These are phyloP conservation scores for Formica selysi DNA, from an alignment of 1,140 invertebrate genomes.

Conservation along the genomic window DNA sequence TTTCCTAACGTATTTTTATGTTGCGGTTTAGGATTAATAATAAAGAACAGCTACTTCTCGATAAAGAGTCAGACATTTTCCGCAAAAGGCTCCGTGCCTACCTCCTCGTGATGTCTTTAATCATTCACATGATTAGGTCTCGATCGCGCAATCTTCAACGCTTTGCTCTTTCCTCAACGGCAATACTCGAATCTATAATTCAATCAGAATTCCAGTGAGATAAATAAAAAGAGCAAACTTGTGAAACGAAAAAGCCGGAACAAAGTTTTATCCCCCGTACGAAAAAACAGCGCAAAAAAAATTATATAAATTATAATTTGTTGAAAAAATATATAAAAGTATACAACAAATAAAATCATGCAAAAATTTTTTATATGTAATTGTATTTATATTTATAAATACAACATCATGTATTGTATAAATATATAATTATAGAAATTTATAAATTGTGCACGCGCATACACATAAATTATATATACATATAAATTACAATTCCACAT, in stretches of 20 bases:
- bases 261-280: background rate
- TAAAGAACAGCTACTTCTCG: constrained; percentile 15
- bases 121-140: constrained; percentile 59
- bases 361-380: no score
- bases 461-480: no score
- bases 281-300: background rate
- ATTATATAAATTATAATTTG: background rate
- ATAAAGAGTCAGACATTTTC: constrained; percentile 13
- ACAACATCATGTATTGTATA: no score
- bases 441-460: no score
- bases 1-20: background rate
- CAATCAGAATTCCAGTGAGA: constrained; percentile 59
- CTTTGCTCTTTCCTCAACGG: constrained; percentile 50
- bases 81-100: background rate
- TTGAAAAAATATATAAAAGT: no score
- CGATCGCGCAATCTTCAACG: constrained; percentile 44
- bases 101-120: constrained; percentile 10
- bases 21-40: constrained; percentile 46
- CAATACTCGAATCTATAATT: constrained; percentile 72
- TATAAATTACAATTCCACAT: no score
- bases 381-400: no score
- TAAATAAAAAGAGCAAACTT: constrained; percentile 45
- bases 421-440: no score
- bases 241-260: background rate
- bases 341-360: no score